A percentile compares a stretch with the other conserved stretches of the same genome.
phyloP scores from a whole-genome alignment of 2,797 vertebrate genomes.

The Apodemus agrarius region DNA sequence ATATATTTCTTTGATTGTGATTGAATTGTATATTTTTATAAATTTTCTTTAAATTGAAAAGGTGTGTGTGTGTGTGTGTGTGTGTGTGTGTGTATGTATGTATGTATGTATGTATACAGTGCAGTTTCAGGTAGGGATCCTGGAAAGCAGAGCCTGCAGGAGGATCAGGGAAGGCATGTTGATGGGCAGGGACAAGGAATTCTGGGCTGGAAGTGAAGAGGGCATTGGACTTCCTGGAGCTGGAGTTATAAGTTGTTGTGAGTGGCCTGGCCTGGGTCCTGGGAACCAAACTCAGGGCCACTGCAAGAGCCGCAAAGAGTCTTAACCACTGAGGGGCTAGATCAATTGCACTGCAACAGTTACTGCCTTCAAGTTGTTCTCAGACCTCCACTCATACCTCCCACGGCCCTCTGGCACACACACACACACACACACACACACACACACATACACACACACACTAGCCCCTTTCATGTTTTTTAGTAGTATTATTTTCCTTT shows the following conservation, averaged over 20 bases:
- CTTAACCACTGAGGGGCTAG: too few relatives aligned
- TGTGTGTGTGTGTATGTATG: background rate
- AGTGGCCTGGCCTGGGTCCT: background rate
- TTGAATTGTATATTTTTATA: constrained; percentile 38
- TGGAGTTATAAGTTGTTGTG: background rate
- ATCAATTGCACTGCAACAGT: background rate
- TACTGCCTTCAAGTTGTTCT: background rate
- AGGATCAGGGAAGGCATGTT: background rate
- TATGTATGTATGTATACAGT: background rate
- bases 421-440: too few relatives aligned
- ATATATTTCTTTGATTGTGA: constrained; percentile 26
- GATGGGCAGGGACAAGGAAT: background rate
- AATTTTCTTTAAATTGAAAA: background rate
- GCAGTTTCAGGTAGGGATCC: background rate
- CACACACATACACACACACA: too few relatives aligned
- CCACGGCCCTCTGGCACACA: too few relatives aligned
- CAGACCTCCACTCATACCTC: background rate
- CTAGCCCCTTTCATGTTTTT: background rate
- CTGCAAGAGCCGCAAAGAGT: background rate
- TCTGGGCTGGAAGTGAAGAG: background rate
- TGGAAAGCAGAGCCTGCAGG: background rate
- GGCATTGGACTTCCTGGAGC: background rate
- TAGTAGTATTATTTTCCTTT: background rate
- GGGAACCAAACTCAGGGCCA: background rate
- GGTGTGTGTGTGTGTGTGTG: background rate